Evolutionary conservation across 2,113 vertebrate genomes (phyloP), one percentile per base, ranked within the genome.

Genomic region (Cisticola juncidis): DNA sequence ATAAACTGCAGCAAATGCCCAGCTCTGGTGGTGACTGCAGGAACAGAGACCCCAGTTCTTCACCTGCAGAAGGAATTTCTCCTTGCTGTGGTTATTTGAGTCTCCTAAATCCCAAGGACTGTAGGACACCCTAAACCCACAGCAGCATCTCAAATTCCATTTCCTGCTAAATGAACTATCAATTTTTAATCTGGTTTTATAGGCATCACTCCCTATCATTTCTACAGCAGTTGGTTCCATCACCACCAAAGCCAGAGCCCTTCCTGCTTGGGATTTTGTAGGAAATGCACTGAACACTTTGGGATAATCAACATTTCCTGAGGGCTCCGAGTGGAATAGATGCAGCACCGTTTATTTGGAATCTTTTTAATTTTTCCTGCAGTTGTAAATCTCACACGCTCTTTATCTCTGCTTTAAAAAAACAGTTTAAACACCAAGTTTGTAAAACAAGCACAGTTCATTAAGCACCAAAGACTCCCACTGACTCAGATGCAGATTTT

Each of bases 361-460:
- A 3, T 23, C 26, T 5, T 42, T 57, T 9, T 11, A 1, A 22
- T 5, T 74, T 51, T 64, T 28, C 29, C 36, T 56, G 56, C 2
- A 25, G 31, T 16, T 64, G 48, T n/a, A 82, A 47, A 85, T 48
- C 70, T 51, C 48, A n/a, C 12, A 23, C 1, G 9, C 56, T 79
- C 70, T 60, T 86, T 44, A 84, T 60, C 91, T 87, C 44, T 33
- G 22, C 16, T 11, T 53, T 81, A 64, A 84, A 51, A 56, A 44
- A 92, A 40, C 69, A 57, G 78, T 68, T 97, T 81, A 68, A 94
- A 91, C 61, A 71, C 58, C 45, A 48, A 64, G 78, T 91, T 56
- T 56, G 88, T 80, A 94, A 95, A 81, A 94, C 92, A 90, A 85
- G 85, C 70, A 48, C 70, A 80, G 83, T 47, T 87, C 95, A 93